Evolutionary conservation across 1,140 invertebrate genomes (phyloP).

Genomic region (Hormaphis cornu): DNA sequence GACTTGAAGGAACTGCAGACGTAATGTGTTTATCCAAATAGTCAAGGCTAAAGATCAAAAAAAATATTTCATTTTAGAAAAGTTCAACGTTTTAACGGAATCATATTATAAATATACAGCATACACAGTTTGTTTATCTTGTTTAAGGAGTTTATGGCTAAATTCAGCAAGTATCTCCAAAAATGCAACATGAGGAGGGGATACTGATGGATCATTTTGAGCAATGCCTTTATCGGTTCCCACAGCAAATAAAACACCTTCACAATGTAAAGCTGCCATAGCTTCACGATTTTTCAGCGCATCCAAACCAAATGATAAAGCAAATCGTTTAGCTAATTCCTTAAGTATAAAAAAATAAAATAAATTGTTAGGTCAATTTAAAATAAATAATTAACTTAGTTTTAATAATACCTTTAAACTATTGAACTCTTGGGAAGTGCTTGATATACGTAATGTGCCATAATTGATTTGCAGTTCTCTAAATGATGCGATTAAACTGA

Average conservation of each 20-base stretch:
- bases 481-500: conserved; percentile 81
- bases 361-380: conserved; percentile 17
- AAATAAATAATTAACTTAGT: not conserved
- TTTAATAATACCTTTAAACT: conserved; percentile 61
- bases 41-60: conserved; percentile 48
- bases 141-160: conserved; percentile 88
- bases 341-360: conserved; percentile 45
- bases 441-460: conserved; percentile 49
- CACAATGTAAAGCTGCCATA: conserved; percentile 87
- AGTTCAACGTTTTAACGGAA: not conserved
- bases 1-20: conserved; percentile 67
- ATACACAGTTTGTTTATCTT: conserved; percentile 88
- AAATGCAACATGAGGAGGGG: conserved; percentile 80
- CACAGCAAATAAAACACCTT: conserved; percentile 85
- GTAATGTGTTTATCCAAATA: conserved; percentile 72
- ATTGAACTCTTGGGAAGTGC: conserved; percentile 68
- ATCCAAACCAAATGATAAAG: conserved; percentile 93
- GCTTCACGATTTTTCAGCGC: conserved; percentile 95
- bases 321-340: conserved; percentile 94
- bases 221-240: conserved; percentile 47
- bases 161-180: conserved; percentile 93
- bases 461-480: conserved; percentile 57
- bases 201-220: conserved; percentile 26
- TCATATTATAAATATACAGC: conserved; percentile 36
- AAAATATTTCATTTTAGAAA: conserved; percentile 9